These are phyloP conservation scores for Papilio elwesi DNA, from an alignment of 2,888 invertebrate species.

Conservation along the genomic window DNA sequence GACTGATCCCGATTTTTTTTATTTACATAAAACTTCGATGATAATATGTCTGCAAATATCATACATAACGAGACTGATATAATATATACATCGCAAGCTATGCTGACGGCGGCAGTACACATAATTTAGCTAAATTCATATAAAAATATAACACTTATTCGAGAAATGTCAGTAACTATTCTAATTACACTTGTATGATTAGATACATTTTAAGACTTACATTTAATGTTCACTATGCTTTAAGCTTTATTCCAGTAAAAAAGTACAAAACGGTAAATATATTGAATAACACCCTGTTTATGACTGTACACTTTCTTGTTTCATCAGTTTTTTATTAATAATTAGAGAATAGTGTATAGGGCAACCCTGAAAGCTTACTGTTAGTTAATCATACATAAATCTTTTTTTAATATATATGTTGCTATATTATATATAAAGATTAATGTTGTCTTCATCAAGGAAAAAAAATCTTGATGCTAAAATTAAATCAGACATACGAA, in stretches of 20 bases:
- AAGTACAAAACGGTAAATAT: background rate
- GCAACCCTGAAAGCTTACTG: constrained; percentile 8
- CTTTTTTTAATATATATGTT: background rate
- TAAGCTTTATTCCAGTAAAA: background rate
- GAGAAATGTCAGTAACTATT: background rate
- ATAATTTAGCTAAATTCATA: background rate
- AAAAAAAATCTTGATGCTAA: too few relatives aligned
- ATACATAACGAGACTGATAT: too few relatives aligned
- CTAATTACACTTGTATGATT: background rate
- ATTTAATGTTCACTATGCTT: constrained; percentile 3
- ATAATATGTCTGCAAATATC: too few relatives aligned
- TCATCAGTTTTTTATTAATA: background rate
- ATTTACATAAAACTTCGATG: too few relatives aligned
- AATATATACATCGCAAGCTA: too few relatives aligned
- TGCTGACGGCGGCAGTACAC: background rate
- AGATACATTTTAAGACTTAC: background rate
- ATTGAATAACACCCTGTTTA: constrained; percentile 9
- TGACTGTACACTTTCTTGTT: background rate
- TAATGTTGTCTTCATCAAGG: too few relatives aligned
- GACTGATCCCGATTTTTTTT: too few relatives aligned
- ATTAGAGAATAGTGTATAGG: background rate
- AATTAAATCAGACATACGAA: background rate
- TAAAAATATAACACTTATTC: constrained; percentile 5
- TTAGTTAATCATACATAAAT: background rate
- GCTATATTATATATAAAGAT: too few relatives aligned